Conservation (phyloP, 23 tunicate genomes). For the Phallusia fumigata region DNA sequence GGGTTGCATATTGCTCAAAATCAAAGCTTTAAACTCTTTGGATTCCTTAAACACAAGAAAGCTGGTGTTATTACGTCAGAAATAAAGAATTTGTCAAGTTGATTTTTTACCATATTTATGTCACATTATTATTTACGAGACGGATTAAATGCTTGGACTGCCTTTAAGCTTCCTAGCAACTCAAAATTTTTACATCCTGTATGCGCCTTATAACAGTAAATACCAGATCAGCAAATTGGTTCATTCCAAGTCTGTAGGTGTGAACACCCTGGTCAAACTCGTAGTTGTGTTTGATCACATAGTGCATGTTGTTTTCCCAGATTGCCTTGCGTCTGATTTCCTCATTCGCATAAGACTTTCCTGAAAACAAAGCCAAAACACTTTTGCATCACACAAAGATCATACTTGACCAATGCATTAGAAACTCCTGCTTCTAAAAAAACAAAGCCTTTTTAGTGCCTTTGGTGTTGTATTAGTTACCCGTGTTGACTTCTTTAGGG, state of each 20-base stretch:
- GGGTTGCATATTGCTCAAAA: constrained; percentile 9
- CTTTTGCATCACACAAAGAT: not conserved
- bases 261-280: constrained; percentile 69
- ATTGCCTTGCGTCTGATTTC: constrained; percentile 46
- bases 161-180: too few relatives aligned
- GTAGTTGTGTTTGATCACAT: constrained; percentile 62
- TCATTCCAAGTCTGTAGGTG: constrained; percentile 68
- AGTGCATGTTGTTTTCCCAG: constrained; percentile 54
- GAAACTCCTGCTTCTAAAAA: too few relatives aligned
- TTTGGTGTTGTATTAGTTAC: too few relatives aligned
- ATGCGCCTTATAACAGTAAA: too few relatives aligned
- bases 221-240: constrained; percentile 82
- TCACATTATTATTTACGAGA: too few relatives aligned
- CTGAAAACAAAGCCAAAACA: constrained; percentile 21
- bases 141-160: too few relatives aligned
- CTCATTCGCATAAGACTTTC: constrained; percentile 56
- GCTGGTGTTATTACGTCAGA: not conserved
- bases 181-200: too few relatives aligned
- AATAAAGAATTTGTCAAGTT: too few relatives aligned
- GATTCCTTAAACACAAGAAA: constrained; percentile 21
- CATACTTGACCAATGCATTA: too few relatives aligned
- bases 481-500: too few relatives aligned
- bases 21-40: constrained; percentile 43
- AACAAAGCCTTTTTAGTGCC: too few relatives aligned
- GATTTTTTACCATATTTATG: not conserved